A percentile compares a stretch with the other conserved stretches of the same genome.
Conservation (phyloP, 2,888 invertebrate genomes). For the Panopea generosa region DNA sequence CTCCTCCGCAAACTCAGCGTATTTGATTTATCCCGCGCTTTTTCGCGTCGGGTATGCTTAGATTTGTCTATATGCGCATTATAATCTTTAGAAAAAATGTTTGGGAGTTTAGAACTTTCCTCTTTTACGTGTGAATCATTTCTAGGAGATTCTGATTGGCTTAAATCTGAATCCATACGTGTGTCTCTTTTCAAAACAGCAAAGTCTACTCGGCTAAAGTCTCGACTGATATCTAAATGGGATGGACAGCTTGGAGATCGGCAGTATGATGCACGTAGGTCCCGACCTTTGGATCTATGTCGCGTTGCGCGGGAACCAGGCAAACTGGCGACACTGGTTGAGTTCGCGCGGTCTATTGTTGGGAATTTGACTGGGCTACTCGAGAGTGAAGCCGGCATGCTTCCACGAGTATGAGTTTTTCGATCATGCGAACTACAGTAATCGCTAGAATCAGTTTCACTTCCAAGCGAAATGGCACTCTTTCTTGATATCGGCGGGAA, state of each 20-base stretch:
- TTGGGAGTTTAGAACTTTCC: constrained; percentile 39
- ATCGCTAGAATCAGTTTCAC: constrained; percentile 49
- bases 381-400: constrained; percentile 50
- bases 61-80: constrained; percentile 27
- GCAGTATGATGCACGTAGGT: constrained; percentile 49
- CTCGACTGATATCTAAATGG: constrained; percentile 43
- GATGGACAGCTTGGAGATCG: constrained; percentile 70
- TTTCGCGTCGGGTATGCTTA: constrained; percentile 29
- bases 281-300: constrained; percentile 40
- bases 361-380: constrained; percentile 60
- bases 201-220: constrained; percentile 37
- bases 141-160: too few species aligned
- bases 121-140: constrained; percentile 16
- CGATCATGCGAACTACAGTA: constrained; percentile 37
- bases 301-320: constrained; percentile 48
- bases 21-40: constrained; percentile 26
- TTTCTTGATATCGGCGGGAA: constrained; percentile 58
- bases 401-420: constrained; percentile 42
- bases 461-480: constrained; percentile 41
- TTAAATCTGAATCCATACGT: neutral
- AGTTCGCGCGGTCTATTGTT: constrained; percentile 57
- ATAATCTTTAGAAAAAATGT: constrained; percentile 49
- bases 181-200: constrained; percentile 21
- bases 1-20: constrained; percentile 44
- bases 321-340: constrained; percentile 58